Percentiles rank a stretch among this genome's conserved stretches.
Evolutionary conservation across 2,113 vertebrate genomes (phyloP).

Genomic region (Ariopsis seemanni): DNA sequence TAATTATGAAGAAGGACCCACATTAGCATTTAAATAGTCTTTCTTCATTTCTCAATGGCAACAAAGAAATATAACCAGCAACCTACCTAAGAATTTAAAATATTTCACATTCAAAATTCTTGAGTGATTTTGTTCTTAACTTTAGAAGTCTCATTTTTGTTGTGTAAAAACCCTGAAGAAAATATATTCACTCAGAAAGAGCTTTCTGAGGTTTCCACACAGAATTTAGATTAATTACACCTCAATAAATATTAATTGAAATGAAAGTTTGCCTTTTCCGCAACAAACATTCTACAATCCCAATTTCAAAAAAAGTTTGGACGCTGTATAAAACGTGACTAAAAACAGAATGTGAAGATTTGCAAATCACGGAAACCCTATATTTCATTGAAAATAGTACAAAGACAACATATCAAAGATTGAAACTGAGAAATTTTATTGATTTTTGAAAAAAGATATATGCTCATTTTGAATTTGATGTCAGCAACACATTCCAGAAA

Average conservation of each 20-base stretch:
- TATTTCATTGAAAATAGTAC: too few relatives aligned
- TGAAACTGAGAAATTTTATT: too few relatives aligned
- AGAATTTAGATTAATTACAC: too few relatives aligned
- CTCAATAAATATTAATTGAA: neutral
- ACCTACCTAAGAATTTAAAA: neutral
- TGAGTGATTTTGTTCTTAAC: neutral
- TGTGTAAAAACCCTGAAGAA: neutral
- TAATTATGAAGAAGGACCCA: conserved; percentile 40
- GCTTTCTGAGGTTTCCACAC: too few relatives aligned
- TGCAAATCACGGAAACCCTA: too few relatives aligned
- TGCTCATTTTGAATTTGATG: too few relatives aligned
- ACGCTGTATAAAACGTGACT: too few relatives aligned
- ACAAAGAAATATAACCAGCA: conserved; percentile 38
- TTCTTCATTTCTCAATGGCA: conserved; percentile 41
- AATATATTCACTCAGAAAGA: neutral
- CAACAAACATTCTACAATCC: neutral
- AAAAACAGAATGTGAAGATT: too few relatives aligned
- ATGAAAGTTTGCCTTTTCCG: neutral
- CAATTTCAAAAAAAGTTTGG: too few relatives aligned
- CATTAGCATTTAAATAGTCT: conserved; percentile 57
- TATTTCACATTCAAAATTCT: neutral
- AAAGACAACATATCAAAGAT: too few relatives aligned
- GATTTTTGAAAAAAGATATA: too few relatives aligned
- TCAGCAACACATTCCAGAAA: too few relatives aligned
- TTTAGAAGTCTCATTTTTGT: neutral